Evolutionary conservation across 2,113 vertebrate species (phyloP).

Genomic region (Dicerorhinus sumatrensis): DNA sequence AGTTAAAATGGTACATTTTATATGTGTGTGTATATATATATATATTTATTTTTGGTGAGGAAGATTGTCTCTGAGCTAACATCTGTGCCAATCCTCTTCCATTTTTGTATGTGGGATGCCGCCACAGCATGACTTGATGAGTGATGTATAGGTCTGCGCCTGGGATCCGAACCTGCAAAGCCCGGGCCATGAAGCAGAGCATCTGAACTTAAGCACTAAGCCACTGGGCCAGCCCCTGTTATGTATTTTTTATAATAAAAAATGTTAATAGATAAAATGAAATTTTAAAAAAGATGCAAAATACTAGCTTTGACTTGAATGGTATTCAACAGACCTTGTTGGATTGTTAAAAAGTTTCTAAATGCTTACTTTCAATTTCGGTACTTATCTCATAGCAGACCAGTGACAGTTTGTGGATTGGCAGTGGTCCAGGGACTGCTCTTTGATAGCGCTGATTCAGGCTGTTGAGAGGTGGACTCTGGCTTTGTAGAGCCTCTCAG

Average conservation of each 20-base stretch:
- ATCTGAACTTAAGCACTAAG: too few species aligned
- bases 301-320: background rate
- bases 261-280: background rate
- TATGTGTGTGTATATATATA: too few species aligned
- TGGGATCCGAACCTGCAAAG: too few species aligned
- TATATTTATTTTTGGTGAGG: too few species aligned
- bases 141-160: too few species aligned
- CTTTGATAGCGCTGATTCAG: background rate
- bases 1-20: background rate
- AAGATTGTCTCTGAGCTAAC: too few species aligned
- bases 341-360: background rate
- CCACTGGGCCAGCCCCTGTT: background rate
- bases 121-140: too few species aligned
- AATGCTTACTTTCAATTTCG: background rate
- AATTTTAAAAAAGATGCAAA: background rate
- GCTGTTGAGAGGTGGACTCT: background rate
- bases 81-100: too few species aligned
- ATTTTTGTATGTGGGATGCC: too few species aligned
- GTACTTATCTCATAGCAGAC: background rate
- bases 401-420: too few species aligned
- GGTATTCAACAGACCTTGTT: background rate
- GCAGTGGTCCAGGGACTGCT: rapidly evolving
- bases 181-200: too few species aligned
- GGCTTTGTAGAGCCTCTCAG: background rate
- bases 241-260: background rate